A percentile compares a stretch with the other conserved stretches of the same genome.
These are phyloP conservation scores for Aporophyla lueneburgensis DNA, from an alignment of 2,888 invertebrate species.

Conservation along the genomic window DNA sequence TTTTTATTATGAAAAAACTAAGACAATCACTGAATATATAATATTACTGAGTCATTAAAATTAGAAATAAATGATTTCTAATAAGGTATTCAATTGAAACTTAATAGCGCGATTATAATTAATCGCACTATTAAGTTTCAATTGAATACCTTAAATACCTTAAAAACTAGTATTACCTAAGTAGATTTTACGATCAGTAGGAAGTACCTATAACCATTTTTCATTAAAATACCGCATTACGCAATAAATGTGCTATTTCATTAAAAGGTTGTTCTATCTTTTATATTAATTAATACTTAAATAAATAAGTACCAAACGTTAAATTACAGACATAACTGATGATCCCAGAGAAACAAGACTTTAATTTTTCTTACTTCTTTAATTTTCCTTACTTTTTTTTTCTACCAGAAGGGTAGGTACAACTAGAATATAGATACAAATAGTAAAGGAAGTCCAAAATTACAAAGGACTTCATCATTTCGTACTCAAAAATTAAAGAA, in stretches of 20 bases:
- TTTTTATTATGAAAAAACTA: too few relatives aligned
- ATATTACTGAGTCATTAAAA: not conserved
- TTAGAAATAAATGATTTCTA: not conserved
- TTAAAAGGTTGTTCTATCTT: conserved; percentile 1
- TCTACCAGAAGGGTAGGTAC: not conserved
- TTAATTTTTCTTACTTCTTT: too few relatives aligned
- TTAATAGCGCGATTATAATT: conserved; percentile 9
- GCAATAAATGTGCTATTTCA: conserved; percentile 11
- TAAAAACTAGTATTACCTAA: not conserved
- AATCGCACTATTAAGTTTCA: too few relatives aligned
- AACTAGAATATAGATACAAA: not conserved
- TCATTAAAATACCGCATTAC: conserved; percentile 30
- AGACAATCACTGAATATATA: too few relatives aligned
- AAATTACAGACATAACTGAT: not conserved
- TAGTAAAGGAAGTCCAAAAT: not conserved
- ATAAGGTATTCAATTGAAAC: not conserved
- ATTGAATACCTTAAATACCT: too few relatives aligned
- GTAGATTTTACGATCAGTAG: conserved; percentile 19
- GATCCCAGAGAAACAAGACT: not conserved
- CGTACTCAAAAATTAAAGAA: too few relatives aligned
- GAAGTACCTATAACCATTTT: not conserved
- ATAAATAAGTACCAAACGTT: too few relatives aligned
- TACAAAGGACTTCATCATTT: too few relatives aligned
- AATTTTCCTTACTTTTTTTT: not conserved
- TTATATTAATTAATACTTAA: not conserved